Evolutionary conservation across 35 echinoderm and acorn worm genomes (phyloP).

Genomic region (Holothuria glaberrima): DNA sequence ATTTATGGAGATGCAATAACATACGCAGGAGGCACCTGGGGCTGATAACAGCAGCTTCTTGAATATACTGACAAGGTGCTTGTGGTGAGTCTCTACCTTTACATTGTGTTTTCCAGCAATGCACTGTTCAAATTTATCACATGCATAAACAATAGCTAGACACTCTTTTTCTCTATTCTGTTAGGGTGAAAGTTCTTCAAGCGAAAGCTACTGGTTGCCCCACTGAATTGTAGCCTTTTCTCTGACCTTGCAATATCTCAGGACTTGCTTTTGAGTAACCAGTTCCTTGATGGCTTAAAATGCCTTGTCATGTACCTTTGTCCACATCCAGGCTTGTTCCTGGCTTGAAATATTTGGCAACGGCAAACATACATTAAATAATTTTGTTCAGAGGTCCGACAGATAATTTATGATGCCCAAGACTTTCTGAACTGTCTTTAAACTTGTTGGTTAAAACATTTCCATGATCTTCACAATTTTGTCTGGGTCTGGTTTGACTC

Average conservation of each 20-base stretch:
- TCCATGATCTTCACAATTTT: too few relatives aligned
- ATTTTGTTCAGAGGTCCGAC: constrained; percentile 20
- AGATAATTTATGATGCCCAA: constrained; percentile 59
- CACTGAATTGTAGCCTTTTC: too few relatives aligned
- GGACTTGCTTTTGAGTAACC: neutral
- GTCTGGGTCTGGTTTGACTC: constrained; percentile 55
- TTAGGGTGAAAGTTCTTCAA: too few relatives aligned
- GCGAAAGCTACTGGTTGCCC: constrained; percentile 45
- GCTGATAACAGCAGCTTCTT: constrained; percentile 66
- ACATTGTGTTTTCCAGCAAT: too few relatives aligned
- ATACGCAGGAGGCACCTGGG: constrained; percentile 69
- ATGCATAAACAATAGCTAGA: too few relatives aligned
- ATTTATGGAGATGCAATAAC: constrained; percentile 65
- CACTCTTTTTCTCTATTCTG: constrained; percentile 34
- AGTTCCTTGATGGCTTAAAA: neutral
- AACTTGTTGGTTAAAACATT: constrained; percentile 42
- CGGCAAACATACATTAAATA: neutral
- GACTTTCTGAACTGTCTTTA: constrained; percentile 17
- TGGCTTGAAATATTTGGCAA: neutral
- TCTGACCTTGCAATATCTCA: too few relatives aligned
- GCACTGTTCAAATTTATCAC: too few relatives aligned
- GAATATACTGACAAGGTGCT: constrained; percentile 70
- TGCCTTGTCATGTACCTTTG: neutral
- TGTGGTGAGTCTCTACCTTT: constrained; percentile 67
- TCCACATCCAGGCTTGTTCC: neutral